Evolutionary conservation across 2,797 vertebrate genomes (phyloP).

Genomic region (Phrynocephalus guinanensis): DNA sequence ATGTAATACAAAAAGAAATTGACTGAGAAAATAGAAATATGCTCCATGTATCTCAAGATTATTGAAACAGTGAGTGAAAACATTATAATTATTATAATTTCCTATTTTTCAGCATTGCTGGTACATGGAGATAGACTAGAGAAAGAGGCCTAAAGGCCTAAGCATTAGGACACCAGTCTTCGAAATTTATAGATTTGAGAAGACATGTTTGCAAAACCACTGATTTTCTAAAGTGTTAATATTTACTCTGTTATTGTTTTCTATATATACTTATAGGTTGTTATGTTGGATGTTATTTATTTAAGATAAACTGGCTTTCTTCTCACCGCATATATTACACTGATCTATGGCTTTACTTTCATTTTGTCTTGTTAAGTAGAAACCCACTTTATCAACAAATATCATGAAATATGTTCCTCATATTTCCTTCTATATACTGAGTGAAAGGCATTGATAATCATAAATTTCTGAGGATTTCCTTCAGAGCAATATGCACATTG

Average conservation of each 20-base stretch:
- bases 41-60: no score
- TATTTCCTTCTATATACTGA: conserved; percentile 71
- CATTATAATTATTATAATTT: no score
- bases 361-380: conserved; percentile 81
- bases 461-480: conserved; percentile 75
- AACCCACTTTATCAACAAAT: conserved; percentile 79
- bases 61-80: no score
- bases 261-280: conserved; percentile 52
- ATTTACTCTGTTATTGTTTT: conserved; percentile 58
- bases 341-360: conserved; percentile 80
- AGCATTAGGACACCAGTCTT: no score
- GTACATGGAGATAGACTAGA: no score
- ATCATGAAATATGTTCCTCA: conserved; percentile 77
- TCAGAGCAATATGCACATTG: conserved; percentile 63
- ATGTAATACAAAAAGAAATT: no score
- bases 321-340: conserved; percentile 68
- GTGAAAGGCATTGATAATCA: conserved; percentile 76
- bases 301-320: conserved; percentile 76
- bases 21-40: no score
- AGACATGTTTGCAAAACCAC: no score
- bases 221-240: conserved; percentile 34
- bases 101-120: no score
- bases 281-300: conserved; percentile 66
- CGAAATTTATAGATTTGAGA: no score
- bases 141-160: no score